Percentiles rank a stretch among this genome's conserved stretches.
Evolutionary conservation across 2,888 invertebrate species (phyloP).

Genomic region (Poecilus cupreus): DNA sequence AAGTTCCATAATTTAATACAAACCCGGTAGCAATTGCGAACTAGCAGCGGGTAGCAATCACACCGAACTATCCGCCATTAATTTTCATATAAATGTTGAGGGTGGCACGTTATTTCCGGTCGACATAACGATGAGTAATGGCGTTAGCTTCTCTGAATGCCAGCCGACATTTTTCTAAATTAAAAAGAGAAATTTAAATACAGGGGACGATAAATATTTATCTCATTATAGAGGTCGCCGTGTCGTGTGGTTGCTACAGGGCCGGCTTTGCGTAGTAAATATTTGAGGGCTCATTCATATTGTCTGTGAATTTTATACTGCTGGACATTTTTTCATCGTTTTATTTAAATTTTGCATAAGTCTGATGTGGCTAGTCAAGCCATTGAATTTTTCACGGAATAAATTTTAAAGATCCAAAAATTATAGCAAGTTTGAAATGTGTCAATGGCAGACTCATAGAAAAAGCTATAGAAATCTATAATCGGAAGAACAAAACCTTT

Average conservation of each 20-base stretch:
- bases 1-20: slow-evolving; percentile 18
- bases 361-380: too few relatives aligned
- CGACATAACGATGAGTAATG: slow-evolving; percentile 52
- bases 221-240: slow-evolving; percentile 31
- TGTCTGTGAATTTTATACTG: too few relatives aligned
- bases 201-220: slow-evolving; percentile 44
- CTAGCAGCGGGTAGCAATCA: background rate
- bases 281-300: too few relatives aligned
- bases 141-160: slow-evolving; percentile 15
- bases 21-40: slow-evolving; percentile 7
- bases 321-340: too few relatives aligned
- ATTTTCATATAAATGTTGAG: slow-evolving; percentile 54
- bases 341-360: too few relatives aligned
- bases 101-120: slow-evolving; percentile 50
- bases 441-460: too few relatives aligned
- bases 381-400: too few relatives aligned
- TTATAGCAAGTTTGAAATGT: too few relatives aligned
- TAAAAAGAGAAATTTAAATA: slow-evolving; percentile 53
- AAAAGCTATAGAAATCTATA: too few relatives aligned
- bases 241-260: background rate
- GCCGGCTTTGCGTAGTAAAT: background rate
- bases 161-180: slow-evolving; percentile 50
- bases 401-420: too few relatives aligned
- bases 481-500: too few relatives aligned
- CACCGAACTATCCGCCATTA: slow-evolving; percentile 50